phyloP scores from a whole-genome alignment of 2,888 invertebrate species.

The Pachliopta kotzebuea region DNA sequence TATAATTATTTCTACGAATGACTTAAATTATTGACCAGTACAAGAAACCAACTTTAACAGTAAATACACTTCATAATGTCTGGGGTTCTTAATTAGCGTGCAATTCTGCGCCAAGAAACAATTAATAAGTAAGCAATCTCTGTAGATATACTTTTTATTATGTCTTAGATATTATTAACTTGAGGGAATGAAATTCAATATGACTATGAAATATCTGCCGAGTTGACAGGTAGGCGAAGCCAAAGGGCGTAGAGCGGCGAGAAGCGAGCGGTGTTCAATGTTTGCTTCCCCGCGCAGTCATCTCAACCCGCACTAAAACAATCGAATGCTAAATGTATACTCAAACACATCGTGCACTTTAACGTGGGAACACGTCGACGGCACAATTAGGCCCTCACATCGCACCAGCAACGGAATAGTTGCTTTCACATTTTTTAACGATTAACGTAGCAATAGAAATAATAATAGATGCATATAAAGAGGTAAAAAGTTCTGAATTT shows the following conservation, averaged over 20 bases:
- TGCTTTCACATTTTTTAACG: conserved; percentile 39
- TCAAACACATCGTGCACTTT: conserved; percentile 75
- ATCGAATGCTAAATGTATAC: conserved; percentile 77
- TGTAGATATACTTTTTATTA: not conserved
- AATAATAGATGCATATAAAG: conserved; percentile 3
- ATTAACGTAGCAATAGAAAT: conserved; percentile 26
- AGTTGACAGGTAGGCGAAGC: conserved; percentile 25
- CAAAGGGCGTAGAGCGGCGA: conserved; percentile 29
- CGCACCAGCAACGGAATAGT: conserved; percentile 38
- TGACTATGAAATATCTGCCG: conserved; percentile 6
- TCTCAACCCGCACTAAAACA: conserved; percentile 77
- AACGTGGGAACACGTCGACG: conserved; percentile 76
- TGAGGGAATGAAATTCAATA: conserved; percentile 3
- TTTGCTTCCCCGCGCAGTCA: conserved; percentile 67
- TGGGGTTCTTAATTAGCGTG: not conserved
- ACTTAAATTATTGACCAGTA: conserved; percentile 68
- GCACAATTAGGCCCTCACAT: conserved; percentile 64
- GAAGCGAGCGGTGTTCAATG: conserved; percentile 60
- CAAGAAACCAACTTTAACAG: conserved; percentile 54
- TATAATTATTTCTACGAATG: conserved; percentile 75
- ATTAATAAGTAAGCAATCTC: not conserved
- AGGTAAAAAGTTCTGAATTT: not conserved
- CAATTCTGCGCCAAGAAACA: not conserved
- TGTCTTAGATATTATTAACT: not conserved
- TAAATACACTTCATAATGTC: not conserved